Evolutionary conservation across 2,797 vertebrate species (phyloP).

Genomic region (Onychomys arenicola): DNA sequence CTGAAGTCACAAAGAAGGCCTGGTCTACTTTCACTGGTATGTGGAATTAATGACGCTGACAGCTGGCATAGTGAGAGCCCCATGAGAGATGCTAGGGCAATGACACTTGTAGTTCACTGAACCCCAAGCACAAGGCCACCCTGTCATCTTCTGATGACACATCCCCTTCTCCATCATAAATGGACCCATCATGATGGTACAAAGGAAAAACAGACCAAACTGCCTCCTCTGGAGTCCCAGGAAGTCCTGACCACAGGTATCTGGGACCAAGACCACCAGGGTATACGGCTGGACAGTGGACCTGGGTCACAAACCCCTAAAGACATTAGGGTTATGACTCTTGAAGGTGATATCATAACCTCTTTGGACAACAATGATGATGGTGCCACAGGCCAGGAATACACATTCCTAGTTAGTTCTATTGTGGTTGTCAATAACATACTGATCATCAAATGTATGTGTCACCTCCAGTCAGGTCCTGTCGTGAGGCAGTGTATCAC

Average conservation of each 20-base stretch:
- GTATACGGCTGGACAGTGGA: not conserved
- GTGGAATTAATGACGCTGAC: not conserved
- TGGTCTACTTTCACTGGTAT: not conserved
- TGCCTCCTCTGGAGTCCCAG: not conserved
- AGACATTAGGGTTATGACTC: not conserved
- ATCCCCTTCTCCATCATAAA: not conserved
- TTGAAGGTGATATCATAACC: not conserved
- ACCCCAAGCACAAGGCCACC: not conserved
- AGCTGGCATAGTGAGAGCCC: not conserved
- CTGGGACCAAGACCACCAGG: not conserved
- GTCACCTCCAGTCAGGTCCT: too few relatives aligned
- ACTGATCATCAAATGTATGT: not conserved
- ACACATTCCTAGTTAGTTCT: not conserved
- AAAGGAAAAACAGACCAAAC: conserved; percentile 3
- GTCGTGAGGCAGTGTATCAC: not conserved
- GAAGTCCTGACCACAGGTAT: not conserved
- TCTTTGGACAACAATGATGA: not conserved
- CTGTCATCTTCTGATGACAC: fast-evolving
- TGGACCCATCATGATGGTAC: not conserved
- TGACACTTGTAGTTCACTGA: not conserved
- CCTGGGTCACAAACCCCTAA: not conserved
- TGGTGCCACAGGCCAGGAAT: not conserved
- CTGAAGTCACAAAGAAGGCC: not conserved
- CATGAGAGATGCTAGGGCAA: not conserved
- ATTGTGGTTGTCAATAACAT: not conserved